Conservation (phyloP, 2,888 invertebrate species). For the Tolmerus cingulatus region DNA sequence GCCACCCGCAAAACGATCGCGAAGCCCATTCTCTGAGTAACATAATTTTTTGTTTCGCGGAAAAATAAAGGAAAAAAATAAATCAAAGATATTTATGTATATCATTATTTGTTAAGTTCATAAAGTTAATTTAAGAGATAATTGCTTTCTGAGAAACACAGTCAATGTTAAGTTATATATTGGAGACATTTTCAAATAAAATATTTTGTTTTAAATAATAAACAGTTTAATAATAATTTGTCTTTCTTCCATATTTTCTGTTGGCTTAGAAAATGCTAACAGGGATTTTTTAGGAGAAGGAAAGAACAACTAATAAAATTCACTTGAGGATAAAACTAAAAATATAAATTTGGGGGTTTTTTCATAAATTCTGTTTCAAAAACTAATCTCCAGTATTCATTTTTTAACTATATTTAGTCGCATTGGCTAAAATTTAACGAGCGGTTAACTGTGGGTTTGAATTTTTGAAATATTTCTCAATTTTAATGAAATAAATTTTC, state of each 20-base stretch:
- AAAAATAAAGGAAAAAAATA: background rate
- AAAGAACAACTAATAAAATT: no score
- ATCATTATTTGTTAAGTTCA: constrained; percentile 27
- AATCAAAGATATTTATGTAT: constrained; percentile 38
- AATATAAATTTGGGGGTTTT: no score
- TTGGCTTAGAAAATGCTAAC: no score
- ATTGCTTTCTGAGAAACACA: constrained; percentile 30
- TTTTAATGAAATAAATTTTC: no score
- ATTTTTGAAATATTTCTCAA: no score
- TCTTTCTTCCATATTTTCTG: background rate
- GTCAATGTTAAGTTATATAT: constrained; percentile 29
- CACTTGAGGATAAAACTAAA: no score
- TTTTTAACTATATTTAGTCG: no score
- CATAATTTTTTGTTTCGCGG: constrained; percentile 7
- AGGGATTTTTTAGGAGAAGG: no score
- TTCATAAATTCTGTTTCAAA: no score
- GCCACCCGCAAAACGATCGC: constrained; percentile 45
- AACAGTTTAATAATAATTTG: background rate
- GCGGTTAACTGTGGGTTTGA: no score
- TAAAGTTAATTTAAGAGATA: constrained; percentile 2
- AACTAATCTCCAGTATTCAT: no score
- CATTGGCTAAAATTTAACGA: no score
- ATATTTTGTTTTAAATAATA: constrained; percentile 36
- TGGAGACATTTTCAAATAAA: constrained; percentile 30
- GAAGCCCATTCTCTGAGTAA: constrained; percentile 44